phyloP scores from a whole-genome alignment of 2,888 invertebrate genomes.

The Athalia circularis region DNA sequence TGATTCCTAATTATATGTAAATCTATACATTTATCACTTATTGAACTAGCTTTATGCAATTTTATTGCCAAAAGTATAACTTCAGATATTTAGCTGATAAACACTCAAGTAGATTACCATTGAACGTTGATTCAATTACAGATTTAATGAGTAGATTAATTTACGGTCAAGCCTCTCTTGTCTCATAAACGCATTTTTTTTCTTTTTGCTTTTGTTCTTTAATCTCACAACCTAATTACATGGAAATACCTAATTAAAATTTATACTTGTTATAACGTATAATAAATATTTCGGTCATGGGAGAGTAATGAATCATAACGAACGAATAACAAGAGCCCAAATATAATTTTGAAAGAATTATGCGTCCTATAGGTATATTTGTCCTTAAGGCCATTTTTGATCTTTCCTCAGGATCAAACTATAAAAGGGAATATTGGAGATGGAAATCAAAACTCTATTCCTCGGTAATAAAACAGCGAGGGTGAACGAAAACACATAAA shows the following conservation, averaged over 20 bases:
- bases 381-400: conserved; percentile 8
- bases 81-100: conserved; percentile 39
- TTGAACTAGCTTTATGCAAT: background rate
- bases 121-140: conserved; percentile 31
- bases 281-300: too few relatives aligned
- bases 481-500: conserved; percentile 43
- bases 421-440: conserved; percentile 20
- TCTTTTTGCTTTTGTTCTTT: too few relatives aligned
- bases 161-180: conserved; percentile 34
- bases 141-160: conserved; percentile 13
- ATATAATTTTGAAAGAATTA: background rate
- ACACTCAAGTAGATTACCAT: conserved; percentile 16
- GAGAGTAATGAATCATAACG: background rate
- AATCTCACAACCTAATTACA: too few relatives aligned
- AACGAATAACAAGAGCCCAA: too few relatives aligned
- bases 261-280: too few relatives aligned
- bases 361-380: background rate
- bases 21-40: background rate
- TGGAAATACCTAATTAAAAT: too few relatives aligned
- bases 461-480: conserved; percentile 35
- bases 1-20: background rate
- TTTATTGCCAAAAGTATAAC: background rate
- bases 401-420: conserved; percentile 5
- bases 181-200: conserved; percentile 3
- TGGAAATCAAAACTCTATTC: conserved; percentile 39